Evolutionary conservation across 1,140 invertebrate species (phyloP).

Genomic region (Sinonovacula constricta): DNA sequence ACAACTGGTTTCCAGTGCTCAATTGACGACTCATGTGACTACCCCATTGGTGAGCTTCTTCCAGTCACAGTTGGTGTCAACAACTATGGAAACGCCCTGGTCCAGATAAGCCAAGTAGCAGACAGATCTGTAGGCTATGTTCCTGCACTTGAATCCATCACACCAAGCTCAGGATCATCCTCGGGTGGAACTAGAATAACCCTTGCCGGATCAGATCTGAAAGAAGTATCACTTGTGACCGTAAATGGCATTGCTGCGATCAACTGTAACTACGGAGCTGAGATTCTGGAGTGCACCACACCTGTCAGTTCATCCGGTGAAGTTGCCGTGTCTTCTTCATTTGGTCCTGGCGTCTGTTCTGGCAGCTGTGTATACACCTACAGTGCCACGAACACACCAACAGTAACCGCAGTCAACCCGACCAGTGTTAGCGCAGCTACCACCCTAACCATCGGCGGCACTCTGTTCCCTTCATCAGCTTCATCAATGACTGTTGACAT

Average conservation of each 20-base stretch:
- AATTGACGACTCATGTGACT: slow-evolving; percentile 26
- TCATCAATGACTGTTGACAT: slow-evolving; percentile 43
- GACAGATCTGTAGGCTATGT: slow-evolving; percentile 52
- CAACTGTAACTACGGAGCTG: slow-evolving; percentile 27
- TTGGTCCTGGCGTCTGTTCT: slow-evolving; percentile 5
- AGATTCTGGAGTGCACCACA: slow-evolving; percentile 49
- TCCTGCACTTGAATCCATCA: slow-evolving; percentile 53
- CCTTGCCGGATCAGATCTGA: slow-evolving; percentile 52
- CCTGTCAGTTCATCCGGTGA: background rate
- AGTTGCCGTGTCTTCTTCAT: background rate
- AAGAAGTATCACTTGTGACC: slow-evolving; percentile 47
- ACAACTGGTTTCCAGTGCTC: slow-evolving; percentile 36
- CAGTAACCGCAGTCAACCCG: slow-evolving; percentile 31
- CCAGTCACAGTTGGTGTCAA: slow-evolving; percentile 52
- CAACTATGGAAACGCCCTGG: slow-evolving; percentile 60
- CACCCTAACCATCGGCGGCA: slow-evolving; percentile 31
- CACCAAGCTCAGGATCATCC: slow-evolving; percentile 54
- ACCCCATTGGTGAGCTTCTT: slow-evolving; percentile 46
- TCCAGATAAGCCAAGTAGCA: slow-evolving; percentile 23
- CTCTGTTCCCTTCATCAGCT: slow-evolving; percentile 18
- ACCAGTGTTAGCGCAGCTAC: background rate
- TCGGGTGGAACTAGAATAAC: slow-evolving; percentile 57
- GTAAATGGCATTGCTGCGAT: slow-evolving; percentile 55
- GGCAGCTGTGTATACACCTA: slow-evolving; percentile 42
- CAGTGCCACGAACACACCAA: slow-evolving; percentile 26